Evolutionary conservation across 2,113 vertebrate genomes (phyloP).

Genomic region (Peromyscus leucopus): DNA sequence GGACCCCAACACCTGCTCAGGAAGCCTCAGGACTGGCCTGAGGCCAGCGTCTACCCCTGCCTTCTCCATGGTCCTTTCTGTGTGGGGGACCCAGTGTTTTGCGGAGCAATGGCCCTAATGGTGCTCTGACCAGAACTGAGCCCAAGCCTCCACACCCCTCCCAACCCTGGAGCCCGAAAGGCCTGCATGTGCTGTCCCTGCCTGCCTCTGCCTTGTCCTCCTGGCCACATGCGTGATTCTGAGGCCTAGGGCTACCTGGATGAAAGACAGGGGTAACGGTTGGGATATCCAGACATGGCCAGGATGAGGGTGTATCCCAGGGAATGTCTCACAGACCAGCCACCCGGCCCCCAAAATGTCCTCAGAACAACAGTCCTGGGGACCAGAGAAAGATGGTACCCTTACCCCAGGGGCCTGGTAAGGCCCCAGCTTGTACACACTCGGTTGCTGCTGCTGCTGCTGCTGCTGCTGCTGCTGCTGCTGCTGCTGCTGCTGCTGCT

Average conservation of each 20-base stretch:
- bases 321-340: not conserved
- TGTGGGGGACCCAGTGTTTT: not conserved
- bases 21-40: not conserved
- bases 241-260: not conserved
- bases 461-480: not conserved
- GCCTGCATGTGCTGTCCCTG: not conserved
- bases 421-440: not conserved
- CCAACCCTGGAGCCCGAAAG: not conserved
- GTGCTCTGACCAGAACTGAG: not conserved
- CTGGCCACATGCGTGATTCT: not conserved
- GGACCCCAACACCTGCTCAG: not conserved
- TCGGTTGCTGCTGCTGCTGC: not conserved
- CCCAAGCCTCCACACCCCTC: not conserved
- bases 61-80: not conserved
- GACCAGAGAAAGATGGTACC: not conserved
- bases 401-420: not conserved
- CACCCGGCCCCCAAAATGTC: not conserved
- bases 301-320: fast-evolving
- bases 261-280: not conserved
- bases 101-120: not conserved
- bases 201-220: too few relatives aligned
- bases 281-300: not conserved
- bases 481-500: not conserved
- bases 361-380: not conserved
- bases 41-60: not conserved